Base-by-base conservation (phyloP, 2,797 vertebrate genomes). In the Coregonus suidteri region DNA sequence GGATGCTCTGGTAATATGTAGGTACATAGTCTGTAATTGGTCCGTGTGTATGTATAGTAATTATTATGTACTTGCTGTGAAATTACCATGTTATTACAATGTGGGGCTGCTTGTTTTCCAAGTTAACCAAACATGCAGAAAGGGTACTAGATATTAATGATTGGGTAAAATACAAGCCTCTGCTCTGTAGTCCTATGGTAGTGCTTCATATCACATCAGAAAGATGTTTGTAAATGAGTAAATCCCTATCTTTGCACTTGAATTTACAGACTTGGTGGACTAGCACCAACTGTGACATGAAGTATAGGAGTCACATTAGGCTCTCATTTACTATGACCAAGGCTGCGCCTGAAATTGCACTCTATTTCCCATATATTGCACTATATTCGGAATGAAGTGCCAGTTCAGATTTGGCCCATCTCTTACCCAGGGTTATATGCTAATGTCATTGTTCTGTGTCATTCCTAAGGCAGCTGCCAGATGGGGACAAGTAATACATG, bases 401-500 rank as follows among this genome's bases (percentile, higher is more conserved):
- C 18, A 20, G 56, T 59, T 59, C 54, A n/a, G 18, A n/a, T 18
- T 59, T 4, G 16, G 16, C 59, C 20, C 20, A 13, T 64, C 9
- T 9, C 59, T 64, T 3, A 18, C n/a, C 5, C 15, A n/a, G 18
- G 13, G 11, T 25, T 51, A 52, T 51, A 52, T 13, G n/a, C 41
- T 52, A 52, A 30, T 47, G 20, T 69, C 34, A 14, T 25, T 72
- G 51, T 52, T 72, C 14, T 72, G 16, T 71, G 13, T 72, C 15
- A 31, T 53, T 53, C 71, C 77, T 62, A 30, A 78, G 84, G 91
- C 90, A 91, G 85, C 88, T 89, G 88, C 72, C 69, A 6, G 34
- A 18, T 68, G 37, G 35, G 35, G 25, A 14, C 14, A 74, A 78
- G 47, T 66, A 37, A 71, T 53, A 69, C 20, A 52, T 54, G 53